Evolutionary conservation across 2,113 vertebrate species (phyloP).

Genomic region (Mus pahari): DNA sequence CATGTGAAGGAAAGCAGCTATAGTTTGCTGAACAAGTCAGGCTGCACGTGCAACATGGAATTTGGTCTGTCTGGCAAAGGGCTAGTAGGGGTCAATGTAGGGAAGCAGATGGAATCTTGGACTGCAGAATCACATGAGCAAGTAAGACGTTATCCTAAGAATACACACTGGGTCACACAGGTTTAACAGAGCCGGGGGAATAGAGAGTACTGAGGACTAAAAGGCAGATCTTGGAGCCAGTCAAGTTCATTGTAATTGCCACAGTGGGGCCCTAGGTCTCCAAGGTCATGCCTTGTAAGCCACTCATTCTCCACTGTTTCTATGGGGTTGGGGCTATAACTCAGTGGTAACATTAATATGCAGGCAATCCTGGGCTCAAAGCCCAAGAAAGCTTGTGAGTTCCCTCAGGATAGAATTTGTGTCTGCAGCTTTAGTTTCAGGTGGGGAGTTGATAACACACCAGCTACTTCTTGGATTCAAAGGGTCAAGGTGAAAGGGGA

Average conservation of each 20-base stretch:
- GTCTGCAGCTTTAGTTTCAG: not conserved
- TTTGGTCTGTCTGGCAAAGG: not conserved
- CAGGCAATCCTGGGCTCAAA: not conserved
- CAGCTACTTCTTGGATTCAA: not conserved
- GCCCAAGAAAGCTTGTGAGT: not conserved
- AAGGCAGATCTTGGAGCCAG: not conserved
- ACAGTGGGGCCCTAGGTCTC: not conserved
- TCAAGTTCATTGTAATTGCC: constrained; percentile 29
- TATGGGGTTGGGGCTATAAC: not conserved
- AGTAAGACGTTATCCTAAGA: not conserved
- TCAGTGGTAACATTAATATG: not conserved
- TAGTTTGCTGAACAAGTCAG: not conserved
- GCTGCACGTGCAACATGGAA: not conserved
- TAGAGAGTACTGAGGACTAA: not conserved
- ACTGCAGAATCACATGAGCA: not conserved
- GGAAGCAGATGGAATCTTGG: not conserved
- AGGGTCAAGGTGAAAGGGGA: not conserved
- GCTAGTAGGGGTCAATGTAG: not conserved
- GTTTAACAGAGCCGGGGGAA: not conserved
- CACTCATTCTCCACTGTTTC: not conserved
- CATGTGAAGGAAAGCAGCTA: not conserved
- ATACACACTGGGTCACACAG: not conserved
- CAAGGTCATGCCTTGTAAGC: not conserved
- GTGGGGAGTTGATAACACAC: not conserved
- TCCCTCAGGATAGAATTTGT: not conserved